phyloP scores from a whole-genome alignment of 2,888 invertebrate species.

The Napeogenes inachia region DNA sequence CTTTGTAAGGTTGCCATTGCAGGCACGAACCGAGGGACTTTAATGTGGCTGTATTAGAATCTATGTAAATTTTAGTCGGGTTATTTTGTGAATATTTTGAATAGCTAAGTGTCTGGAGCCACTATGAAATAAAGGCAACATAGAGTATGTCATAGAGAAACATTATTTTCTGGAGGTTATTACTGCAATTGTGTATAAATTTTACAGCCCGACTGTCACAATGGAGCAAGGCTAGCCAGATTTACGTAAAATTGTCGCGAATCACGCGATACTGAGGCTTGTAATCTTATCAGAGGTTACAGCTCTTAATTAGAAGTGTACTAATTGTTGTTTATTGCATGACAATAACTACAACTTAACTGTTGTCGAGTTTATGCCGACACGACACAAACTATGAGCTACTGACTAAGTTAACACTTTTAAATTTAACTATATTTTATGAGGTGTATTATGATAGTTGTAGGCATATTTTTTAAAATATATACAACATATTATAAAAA shows the following conservation, averaged over 20 bases:
- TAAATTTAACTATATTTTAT: too few relatives aligned
- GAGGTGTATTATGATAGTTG: too few relatives aligned
- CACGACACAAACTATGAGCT: conserved; percentile 31
- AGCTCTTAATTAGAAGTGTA: conserved; percentile 57
- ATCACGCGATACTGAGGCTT: conserved; percentile 55
- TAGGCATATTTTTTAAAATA: too few relatives aligned
- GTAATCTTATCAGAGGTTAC: conserved; percentile 65
- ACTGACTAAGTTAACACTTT: too few relatives aligned
- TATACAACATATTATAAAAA: too few relatives aligned
- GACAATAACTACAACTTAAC: conserved; percentile 42
- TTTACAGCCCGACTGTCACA: conserved; percentile 15
- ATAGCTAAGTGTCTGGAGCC: conserved; percentile 2
- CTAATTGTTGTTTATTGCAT: conserved; percentile 59
- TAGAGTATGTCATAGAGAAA: conserved; percentile 13
- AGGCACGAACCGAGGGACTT: conserved; percentile 13
- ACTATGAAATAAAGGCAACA: conserved; percentile 13
- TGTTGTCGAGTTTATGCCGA: conserved; percentile 43
- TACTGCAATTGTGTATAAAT: conserved; percentile 1
- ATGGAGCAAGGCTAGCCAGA: conserved; percentile 38
- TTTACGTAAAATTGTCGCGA: conserved; percentile 49
- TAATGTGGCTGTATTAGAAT: conserved; percentile 18
- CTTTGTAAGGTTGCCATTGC: conserved; percentile 42
- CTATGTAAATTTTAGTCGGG: conserved; percentile 32
- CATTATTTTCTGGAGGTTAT: background rate
- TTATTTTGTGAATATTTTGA: conserved; percentile 12